A percentile compares a stretch with the other conserved stretches of the same genome.
These are phyloP conservation scores for Thunnus albacares DNA, from an alignment of 2,797 vertebrate species.

Conservation along the genomic window DNA sequence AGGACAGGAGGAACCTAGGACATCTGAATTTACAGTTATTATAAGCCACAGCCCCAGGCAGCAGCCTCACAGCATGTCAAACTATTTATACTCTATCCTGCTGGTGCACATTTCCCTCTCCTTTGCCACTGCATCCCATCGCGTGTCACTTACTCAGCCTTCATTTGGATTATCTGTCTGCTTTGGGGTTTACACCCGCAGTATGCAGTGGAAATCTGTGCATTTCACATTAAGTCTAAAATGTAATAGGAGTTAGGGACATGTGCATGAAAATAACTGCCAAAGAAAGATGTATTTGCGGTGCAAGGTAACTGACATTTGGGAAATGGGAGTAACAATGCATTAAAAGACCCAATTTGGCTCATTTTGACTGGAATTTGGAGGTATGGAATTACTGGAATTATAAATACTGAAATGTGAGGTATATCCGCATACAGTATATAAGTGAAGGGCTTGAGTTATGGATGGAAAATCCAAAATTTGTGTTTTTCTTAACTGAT, in stretches of 20 bases:
- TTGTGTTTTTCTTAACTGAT: not conserved
- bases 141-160: slow-evolving; percentile 79
- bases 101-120: slow-evolving; percentile 70
- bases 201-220: slow-evolving; percentile 76
- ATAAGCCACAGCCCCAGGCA: slow-evolving; percentile 79
- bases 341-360: slow-evolving; percentile 35
- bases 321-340: slow-evolving; percentile 52
- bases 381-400: slow-evolving; percentile 44
- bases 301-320: slow-evolving; percentile 56
- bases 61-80: slow-evolving; percentile 74
- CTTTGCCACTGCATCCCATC: slow-evolving; percentile 75
- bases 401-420: slow-evolving; percentile 32
- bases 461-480: slow-evolving; percentile 6
- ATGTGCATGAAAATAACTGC: slow-evolving; percentile 64
- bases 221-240: slow-evolving; percentile 71
- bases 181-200: slow-evolving; percentile 73
- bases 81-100: slow-evolving; percentile 79
- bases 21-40: slow-evolving; percentile 84
- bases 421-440: not conserved
- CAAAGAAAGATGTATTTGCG: slow-evolving; percentile 53
- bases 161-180: slow-evolving; percentile 77
- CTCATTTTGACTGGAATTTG: slow-evolving; percentile 38
- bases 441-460: slow-evolving; percentile 13
- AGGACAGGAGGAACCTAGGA: slow-evolving; percentile 75
- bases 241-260: slow-evolving; percentile 58